Percentiles rank a stretch among this genome's conserved stretches.
phyloP scores from a whole-genome alignment of 2,797 vertebrate species.

The Fistularia commersonii region DNA sequence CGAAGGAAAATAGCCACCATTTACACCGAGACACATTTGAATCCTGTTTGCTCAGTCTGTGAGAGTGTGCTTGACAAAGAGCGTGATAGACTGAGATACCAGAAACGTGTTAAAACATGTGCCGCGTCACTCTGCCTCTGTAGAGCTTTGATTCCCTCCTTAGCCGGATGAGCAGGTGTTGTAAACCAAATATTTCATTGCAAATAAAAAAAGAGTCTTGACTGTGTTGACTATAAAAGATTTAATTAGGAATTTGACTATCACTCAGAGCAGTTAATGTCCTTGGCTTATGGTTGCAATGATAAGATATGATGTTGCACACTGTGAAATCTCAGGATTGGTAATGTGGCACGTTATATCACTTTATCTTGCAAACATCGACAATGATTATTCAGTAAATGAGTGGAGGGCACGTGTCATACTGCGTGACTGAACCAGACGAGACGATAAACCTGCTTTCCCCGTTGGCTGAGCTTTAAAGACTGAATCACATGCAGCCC shows the following conservation, averaged over 20 bases:
- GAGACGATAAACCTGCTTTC: conserved; percentile 16
- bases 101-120: conserved; percentile 33
- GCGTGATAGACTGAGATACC: not conserved
- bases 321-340: conserved; percentile 8
- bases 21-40: conserved; percentile 32
- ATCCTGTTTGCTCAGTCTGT: conserved; percentile 27
- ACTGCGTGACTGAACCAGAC: conserved; percentile 17
- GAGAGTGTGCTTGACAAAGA: not conserved
- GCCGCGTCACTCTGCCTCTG: conserved; percentile 1
- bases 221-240: too few relatives aligned
- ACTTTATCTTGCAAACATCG: conserved; percentile 4
- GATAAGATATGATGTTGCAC: conserved; percentile 17
- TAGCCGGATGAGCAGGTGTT: conserved; percentile 6
- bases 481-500: conserved; percentile 13
- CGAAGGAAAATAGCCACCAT: conserved; percentile 39
- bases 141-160: conserved; percentile 2
- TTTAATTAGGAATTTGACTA: too few relatives aligned
- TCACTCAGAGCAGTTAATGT: not conserved
- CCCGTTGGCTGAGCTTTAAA: conserved; percentile 9
- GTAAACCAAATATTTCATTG: not conserved
- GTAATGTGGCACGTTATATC: not conserved
- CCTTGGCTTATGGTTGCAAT: not conserved
- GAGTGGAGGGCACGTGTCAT: conserved; percentile 24
- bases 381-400: conserved; percentile 6
- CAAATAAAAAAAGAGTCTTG: not conserved